These are phyloP conservation scores for Mechanitis messenoides DNA, from an alignment of 2,888 invertebrate genomes.

Conservation along the genomic window DNA sequence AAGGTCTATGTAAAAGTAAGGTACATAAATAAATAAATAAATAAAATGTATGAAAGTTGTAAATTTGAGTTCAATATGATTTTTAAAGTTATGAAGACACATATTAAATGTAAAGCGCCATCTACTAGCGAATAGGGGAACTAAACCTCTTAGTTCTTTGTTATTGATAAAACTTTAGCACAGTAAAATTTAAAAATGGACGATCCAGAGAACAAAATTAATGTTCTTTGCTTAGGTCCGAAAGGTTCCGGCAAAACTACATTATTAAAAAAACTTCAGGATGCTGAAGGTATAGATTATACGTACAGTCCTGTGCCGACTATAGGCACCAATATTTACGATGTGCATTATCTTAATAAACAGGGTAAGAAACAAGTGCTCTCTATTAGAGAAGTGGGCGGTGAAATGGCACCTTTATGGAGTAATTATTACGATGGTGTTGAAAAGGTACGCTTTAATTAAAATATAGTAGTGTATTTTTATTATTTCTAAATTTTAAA, in stretches of 20 bases:
- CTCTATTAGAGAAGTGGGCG: conserved; percentile 85
- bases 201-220: conserved; percentile 61
- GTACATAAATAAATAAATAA: too few relatives aligned
- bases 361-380: conserved; percentile 72
- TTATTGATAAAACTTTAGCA: conserved; percentile 23
- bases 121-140: conserved; percentile 49
- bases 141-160: conserved; percentile 17
- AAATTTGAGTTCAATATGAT: neutral
- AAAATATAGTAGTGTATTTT: neutral
- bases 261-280: conserved; percentile 83
- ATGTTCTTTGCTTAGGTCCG: conserved; percentile 84
- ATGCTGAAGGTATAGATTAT: conserved; percentile 81
- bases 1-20: too few relatives aligned
- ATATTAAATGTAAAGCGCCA: conserved; percentile 36
- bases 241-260: conserved; percentile 89
- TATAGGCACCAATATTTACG: conserved; percentile 86
- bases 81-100: neutral
- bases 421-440: conserved; percentile 82
- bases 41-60: too few relatives aligned
- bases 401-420: conserved; percentile 90
- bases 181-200: conserved; percentile 49
- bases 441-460: conserved; percentile 63
- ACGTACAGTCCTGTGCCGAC: conserved; percentile 88
- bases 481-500: neutral
- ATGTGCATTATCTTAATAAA: conserved; percentile 72